These are phyloP conservation scores for Coranthus polyacanthus DNA, from an alignment of 2,797 vertebrate species.

Conservation along the genomic window DNA sequence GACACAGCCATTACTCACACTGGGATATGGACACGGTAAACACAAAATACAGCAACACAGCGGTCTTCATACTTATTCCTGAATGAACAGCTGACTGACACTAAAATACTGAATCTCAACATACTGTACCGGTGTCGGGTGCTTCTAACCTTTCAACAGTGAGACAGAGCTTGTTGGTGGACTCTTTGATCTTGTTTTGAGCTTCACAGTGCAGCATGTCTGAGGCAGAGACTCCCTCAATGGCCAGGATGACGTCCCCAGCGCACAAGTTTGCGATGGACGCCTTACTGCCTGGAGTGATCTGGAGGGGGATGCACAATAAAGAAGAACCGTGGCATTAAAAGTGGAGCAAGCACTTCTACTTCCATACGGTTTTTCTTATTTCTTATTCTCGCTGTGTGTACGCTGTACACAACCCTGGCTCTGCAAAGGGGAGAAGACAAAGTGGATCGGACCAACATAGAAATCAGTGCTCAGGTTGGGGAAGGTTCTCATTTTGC, in stretches of 20 bases:
- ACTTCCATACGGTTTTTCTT: too few species aligned
- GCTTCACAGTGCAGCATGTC: conserved; percentile 95
- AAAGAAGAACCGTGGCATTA: background rate
- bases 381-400: too few species aligned
- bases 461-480: too few species aligned
- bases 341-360: too few species aligned
- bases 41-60: background rate
- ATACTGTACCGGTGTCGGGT: background rate
- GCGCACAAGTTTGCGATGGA: conserved; percentile 90
- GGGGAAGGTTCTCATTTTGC: too few species aligned
- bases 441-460: too few species aligned
- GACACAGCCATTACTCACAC: background rate
- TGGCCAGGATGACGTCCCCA: conserved; percentile 93
- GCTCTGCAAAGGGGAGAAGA: too few species aligned
- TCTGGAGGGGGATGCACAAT: conserved; percentile 80
- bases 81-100: too few species aligned
- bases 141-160: conserved; percentile 90
- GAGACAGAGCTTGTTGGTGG: conserved; percentile 87
- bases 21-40: background rate
- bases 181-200: conserved; percentile 95
- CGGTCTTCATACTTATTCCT: background rate
- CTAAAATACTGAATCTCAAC: conserved; percentile 9
- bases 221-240: conserved; percentile 90
- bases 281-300: conserved; percentile 96
- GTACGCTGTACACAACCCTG: too few species aligned